Evolutionary conservation across 64 coral and sea anemone species (phyloP).

Genomic region (Dendrophyllia cribrosa): DNA sequence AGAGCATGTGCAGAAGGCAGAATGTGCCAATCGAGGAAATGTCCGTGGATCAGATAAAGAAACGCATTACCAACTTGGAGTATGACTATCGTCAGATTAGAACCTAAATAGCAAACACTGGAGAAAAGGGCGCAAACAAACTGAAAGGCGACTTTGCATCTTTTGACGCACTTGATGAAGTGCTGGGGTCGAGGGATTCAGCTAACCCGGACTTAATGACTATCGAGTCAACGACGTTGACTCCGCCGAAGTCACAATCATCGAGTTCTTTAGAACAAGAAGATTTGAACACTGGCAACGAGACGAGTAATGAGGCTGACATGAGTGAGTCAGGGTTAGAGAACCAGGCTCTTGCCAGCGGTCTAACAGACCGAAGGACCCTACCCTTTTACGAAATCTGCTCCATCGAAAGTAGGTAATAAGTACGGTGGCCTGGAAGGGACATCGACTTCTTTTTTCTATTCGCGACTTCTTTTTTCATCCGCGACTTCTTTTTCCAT

Average conservation of each 20-base stretch:
- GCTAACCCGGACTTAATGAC: conserved; percentile 47
- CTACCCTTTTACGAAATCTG: neutral
- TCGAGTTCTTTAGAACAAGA: no score
- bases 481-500: no score
- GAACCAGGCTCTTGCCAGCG: neutral
- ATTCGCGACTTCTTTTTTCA: no score
- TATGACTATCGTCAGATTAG: conserved; percentile 21
- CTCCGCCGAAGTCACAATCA: conserved; percentile 6
- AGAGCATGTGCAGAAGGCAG: no score
- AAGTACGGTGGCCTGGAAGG: no score
- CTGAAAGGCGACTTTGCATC: conserved; percentile 5
- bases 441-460: no score
- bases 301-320: neutral
- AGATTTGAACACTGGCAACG: no score
- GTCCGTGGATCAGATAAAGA: neutral
- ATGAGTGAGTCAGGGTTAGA: neutral
- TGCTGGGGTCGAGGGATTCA: conserved; percentile 42
- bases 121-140: conserved; percentile 23
- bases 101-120: neutral
- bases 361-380: neutral
- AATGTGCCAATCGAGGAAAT: no score
- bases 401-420: neutral
- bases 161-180: conserved; percentile 37
- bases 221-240: conserved; percentile 35
- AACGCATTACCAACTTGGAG: conserved; percentile 11